Percentiles rank a stretch among this genome's conserved stretches.
Evolutionary conservation across 2,888 invertebrate genomes (phyloP).

Genomic region (Cryptocheilus praepositus): DNA sequence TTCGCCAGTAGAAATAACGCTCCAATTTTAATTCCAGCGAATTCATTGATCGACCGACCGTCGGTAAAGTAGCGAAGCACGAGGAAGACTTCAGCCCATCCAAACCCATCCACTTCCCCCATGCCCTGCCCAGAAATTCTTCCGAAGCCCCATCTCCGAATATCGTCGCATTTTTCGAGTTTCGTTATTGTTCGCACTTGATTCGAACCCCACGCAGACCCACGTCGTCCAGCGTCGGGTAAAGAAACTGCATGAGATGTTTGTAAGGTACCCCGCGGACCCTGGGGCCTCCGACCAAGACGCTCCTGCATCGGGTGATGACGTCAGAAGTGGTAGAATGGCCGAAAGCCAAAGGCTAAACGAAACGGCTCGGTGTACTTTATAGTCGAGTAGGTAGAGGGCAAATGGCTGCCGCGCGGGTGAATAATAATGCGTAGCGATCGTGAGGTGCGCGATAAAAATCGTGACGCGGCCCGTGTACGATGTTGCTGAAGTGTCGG

Average conservation of each 20-base stretch:
- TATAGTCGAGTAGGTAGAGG: slow-evolving; percentile 53
- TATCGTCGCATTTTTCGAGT: too few species aligned
- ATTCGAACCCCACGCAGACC: too few species aligned
- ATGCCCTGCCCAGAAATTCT: too few species aligned
- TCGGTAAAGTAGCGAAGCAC: too few species aligned
- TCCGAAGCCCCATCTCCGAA: too few species aligned
- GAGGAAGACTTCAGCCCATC: slow-evolving; percentile 1
- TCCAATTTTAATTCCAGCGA: too few species aligned
- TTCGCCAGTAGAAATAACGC: too few species aligned
- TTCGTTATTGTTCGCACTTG: too few species aligned
- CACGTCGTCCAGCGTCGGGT: too few species aligned
- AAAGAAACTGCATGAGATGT: too few species aligned
- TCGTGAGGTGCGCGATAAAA: slow-evolving; percentile 44
- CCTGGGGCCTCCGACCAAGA: not conserved
- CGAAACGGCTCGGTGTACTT: slow-evolving; percentile 53
- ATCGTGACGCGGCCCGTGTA: slow-evolving; percentile 54
- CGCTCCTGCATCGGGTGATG: slow-evolving; percentile 25
- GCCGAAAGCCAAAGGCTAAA: slow-evolving; percentile 65
- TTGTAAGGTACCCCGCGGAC: not conserved
- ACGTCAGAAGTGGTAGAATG: slow-evolving; percentile 57
- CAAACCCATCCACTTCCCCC: slow-evolving; percentile 5
- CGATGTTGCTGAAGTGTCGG: slow-evolving; percentile 70
- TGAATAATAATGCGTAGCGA: slow-evolving; percentile 69
- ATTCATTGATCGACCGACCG: too few species aligned
- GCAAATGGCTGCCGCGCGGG: slow-evolving; percentile 67